Percentiles rank a stretch among this genome's conserved stretches.
Evolutionary conservation across 2,888 invertebrate species (phyloP).

Genomic region (Lochmaea capreae): DNA sequence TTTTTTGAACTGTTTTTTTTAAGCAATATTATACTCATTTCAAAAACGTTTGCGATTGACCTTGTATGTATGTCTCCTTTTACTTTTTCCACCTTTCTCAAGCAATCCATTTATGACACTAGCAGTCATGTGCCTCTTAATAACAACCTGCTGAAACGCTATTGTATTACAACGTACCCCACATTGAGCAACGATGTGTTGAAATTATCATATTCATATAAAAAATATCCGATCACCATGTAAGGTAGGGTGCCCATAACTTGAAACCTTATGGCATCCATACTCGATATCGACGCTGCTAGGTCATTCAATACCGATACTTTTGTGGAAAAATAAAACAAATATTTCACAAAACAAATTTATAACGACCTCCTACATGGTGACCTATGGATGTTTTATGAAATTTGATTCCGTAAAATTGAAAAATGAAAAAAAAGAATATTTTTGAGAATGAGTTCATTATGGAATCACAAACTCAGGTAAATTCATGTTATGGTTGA

Average conservation of each 20-base stretch:
- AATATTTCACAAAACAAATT: constrained; percentile 21
- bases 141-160: constrained; percentile 1
- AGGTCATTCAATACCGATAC: constrained; percentile 30
- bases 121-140: background rate
- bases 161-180: constrained; percentile 17
- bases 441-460: constrained; percentile 9
- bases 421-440: background rate
- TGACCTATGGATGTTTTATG: constrained; percentile 36
- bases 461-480: constrained; percentile 13
- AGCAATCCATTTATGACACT: background rate
- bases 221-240: constrained; percentile 21
- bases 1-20: too few species aligned
- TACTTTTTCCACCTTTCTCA: background rate
- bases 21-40: too few species aligned
- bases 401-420: constrained; percentile 26
- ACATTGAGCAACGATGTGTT: constrained; percentile 8
- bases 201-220: constrained; percentile 8
- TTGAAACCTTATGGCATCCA: constrained; percentile 32
- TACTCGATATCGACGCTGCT: constrained; percentile 21
- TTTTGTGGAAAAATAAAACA: constrained; percentile 18
- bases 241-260: constrained; percentile 13
- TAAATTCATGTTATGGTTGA: constrained; percentile 12
- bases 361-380: constrained; percentile 45
- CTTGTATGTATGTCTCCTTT: background rate
- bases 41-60: background rate